Evolutionary conservation across 2,113 vertebrate species (phyloP).

Genomic region (Morphnarchus princeps): DNA sequence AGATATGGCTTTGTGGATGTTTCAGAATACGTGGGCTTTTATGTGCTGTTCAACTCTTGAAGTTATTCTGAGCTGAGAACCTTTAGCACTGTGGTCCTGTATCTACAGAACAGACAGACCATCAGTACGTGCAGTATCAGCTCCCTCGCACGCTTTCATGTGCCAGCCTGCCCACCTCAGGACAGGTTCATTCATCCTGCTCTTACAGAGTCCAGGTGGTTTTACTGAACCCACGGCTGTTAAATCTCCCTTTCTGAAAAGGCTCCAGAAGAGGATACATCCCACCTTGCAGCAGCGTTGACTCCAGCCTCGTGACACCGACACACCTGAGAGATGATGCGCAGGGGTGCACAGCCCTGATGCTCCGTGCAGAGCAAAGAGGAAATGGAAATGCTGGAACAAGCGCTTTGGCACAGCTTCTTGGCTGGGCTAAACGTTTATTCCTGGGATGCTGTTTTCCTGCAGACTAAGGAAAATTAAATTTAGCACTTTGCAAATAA

Average conservation of each 20-base stretch:
- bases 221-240: background rate
- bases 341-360: background rate
- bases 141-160: background rate
- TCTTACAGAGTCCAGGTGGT: background rate
- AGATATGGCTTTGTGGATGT: background rate
- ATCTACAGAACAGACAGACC: background rate
- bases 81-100: background rate
- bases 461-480: constrained; percentile 68
- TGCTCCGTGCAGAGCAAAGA: background rate
- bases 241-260: background rate
- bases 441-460: constrained; percentile 63
- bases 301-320: background rate
- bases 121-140: background rate
- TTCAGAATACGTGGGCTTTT: background rate
- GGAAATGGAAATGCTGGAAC: constrained; percentile 56
- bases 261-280: background rate
- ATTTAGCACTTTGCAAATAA: constrained; percentile 72
- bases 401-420: constrained; percentile 53
- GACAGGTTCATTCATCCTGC: background rate
- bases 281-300: background rate
- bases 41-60: background rate
- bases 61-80: background rate
- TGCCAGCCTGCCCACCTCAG: background rate
- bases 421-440: constrained; percentile 61
- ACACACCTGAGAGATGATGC: background rate